phyloP scores from a whole-genome alignment of 2,888 invertebrate species.

The Altica lythri region DNA sequence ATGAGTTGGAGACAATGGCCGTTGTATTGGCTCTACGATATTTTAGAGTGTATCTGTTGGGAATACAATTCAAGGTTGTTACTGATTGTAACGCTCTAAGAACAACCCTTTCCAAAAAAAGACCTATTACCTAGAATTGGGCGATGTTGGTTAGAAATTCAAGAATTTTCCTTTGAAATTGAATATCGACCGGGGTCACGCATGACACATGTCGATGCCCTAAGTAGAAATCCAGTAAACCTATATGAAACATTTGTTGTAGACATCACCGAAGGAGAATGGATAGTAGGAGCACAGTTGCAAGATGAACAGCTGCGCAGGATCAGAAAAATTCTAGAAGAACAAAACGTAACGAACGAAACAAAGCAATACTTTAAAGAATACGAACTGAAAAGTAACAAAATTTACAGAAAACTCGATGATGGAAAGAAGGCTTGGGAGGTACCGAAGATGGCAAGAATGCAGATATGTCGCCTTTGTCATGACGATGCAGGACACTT shows the following conservation, averaged over 20 bases:
- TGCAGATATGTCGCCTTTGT: no score
- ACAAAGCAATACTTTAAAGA: slow-evolving; percentile 14
- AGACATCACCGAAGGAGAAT: slow-evolving; percentile 36
- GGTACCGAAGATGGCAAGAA: no score
- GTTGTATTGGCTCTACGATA: slow-evolving; percentile 41
- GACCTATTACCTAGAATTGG: slow-evolving; percentile 44
- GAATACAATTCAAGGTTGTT: no score
- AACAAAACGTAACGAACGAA: background rate
- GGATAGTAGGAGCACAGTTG: slow-evolving; percentile 36
- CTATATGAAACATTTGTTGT: slow-evolving; percentile 26
- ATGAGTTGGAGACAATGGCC: slow-evolving; percentile 47
- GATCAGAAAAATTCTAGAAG: slow-evolving; percentile 18
- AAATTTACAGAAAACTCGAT: slow-evolving; percentile 8
- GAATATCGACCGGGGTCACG: slow-evolving; percentile 26
- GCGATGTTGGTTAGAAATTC: no score
- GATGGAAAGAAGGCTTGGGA: slow-evolving; percentile 6
- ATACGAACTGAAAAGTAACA: slow-evolving; percentile 4
- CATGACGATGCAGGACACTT: no score
- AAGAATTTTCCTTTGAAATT: no score
- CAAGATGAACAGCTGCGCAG: slow-evolving; percentile 32
- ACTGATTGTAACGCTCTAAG: no score
- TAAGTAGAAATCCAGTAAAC: slow-evolving; percentile 34
- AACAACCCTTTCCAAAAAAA: slow-evolving; percentile 41
- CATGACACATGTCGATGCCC: slow-evolving; percentile 35
- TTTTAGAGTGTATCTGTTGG: no score